Evolutionary conservation across 2,888 invertebrate genomes (phyloP).

Genomic region (Peribatodes rhomboidaria): DNA sequence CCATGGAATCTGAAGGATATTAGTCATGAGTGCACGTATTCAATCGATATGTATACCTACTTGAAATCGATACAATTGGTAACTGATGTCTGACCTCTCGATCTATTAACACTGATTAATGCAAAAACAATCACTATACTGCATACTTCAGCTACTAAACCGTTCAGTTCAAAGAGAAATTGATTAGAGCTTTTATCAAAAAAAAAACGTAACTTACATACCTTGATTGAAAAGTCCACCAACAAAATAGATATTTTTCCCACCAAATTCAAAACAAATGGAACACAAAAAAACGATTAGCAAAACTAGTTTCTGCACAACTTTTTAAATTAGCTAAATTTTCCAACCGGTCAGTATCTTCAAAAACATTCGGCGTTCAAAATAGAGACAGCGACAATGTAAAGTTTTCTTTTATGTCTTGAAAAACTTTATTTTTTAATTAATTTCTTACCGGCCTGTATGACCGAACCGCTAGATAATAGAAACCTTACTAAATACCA

Average conservation of each 20-base stretch:
- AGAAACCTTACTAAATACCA: constrained; percentile 66
- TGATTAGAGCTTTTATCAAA: neutral
- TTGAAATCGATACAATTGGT: constrained; percentile 6
- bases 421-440: neutral
- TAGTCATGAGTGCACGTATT: neutral
- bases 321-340: neutral
- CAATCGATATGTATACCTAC: neutral
- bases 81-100: constrained; percentile 12
- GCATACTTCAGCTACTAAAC: neutral
- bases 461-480: constrained; percentile 63
- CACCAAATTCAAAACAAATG: neutral
- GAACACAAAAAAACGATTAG: neutral
- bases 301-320: neutral
- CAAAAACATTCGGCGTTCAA: neutral
- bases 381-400: neutral
- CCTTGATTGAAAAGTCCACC: neutral
- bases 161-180: neutral
- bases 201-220: neutral
- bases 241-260: neutral
- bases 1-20: neutral
- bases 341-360: neutral
- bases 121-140: neutral
- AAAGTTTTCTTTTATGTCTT: neutral
- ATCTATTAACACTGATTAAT: constrained; percentile 13
- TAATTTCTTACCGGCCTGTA: constrained; percentile 40